These are phyloP conservation scores for Deroptyus accipitrinus DNA, from an alignment of 2,113 vertebrate species.

Conservation along the genomic window DNA sequence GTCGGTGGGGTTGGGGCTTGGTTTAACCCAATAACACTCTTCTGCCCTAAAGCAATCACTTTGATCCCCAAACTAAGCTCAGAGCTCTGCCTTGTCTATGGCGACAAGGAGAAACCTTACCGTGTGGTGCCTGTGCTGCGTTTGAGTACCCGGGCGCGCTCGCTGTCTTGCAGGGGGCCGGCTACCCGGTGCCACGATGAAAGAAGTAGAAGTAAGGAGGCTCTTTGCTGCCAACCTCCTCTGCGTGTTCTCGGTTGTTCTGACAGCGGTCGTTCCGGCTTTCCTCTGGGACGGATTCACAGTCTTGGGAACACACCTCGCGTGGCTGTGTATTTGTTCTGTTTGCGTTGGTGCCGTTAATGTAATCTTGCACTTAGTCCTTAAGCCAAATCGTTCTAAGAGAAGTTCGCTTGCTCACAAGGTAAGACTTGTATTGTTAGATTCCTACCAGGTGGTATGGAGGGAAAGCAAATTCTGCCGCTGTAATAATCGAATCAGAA, in stretches of 20 bases:
- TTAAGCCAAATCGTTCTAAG: conserved; percentile 83
- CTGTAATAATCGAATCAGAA: neutral
- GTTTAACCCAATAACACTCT: accelerated
- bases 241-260: conserved; percentile 73
- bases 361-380: conserved; percentile 79
- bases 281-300: conserved; percentile 83
- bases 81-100: accelerated
- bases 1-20: accelerated
- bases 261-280: conserved; percentile 78
- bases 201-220: conserved; percentile 83
- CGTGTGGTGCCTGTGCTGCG: accelerated
- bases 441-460: neutral
- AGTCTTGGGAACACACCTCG: conserved; percentile 83
- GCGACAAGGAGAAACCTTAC: accelerated
- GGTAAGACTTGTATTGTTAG: conserved; percentile 73
- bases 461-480: neutral
- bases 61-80: accelerated
- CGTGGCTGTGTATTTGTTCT: conserved; percentile 87
- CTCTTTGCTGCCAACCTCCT: conserved; percentile 85
- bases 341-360: conserved; percentile 76
- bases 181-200: conserved; percentile 74
- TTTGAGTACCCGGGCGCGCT: neutral
- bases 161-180: conserved; percentile 46
- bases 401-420: conserved; percentile 85
- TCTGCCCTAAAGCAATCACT: accelerated